Evolutionary conservation across 1,140 invertebrate species (phyloP), one percentile per base, ranked within the genome.

Genomic region (Pristionchus pacificus): DNA sequence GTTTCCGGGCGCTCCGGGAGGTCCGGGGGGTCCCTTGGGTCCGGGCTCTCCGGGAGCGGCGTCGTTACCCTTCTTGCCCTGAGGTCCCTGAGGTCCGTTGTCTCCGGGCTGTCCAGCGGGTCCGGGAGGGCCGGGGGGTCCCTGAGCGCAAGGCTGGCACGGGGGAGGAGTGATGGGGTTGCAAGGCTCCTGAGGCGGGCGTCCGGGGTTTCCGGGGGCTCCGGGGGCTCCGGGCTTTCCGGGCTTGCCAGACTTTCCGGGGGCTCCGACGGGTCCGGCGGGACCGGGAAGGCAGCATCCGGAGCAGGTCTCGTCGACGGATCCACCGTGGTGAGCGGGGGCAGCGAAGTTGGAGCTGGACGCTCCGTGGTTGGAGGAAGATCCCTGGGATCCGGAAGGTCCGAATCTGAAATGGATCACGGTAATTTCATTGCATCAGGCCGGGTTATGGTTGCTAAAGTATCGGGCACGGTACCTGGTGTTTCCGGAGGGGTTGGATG

Each of bases 1-100:
- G 70, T 78, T 63, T 71, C 77, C 77, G 49, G 77, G 70, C 33
- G 74, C 71, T 70, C 68, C 73, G 30, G 67, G 67, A 49, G 38
- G 38, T 49, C 38, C 38, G 19, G 38, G 38, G 38, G 38, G 38
- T 49, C 38, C 38, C 38, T 49, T 49, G 38, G 38, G 38, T 49
- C 38, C 38, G 38, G 38, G 19, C 38, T 49, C 38, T 49, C 38
- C 38, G 38, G 38, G 38, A 49, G 38, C 38, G 38, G 38, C 38
- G 19, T 49, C 38, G 38, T 49, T 49, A 10, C 38, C 60, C 6
- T 6, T 6, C 38, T 49, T 49, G 6, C 38, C 38, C 6, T 6
- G 6, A 19, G 38, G 38, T 49, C 38, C 38, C 38, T 49, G 38
- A 49, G 38, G 38, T 49, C 38, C 38, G 38, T 49, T 49, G 38